Evolutionary conservation across 2,113 vertebrate genomes (phyloP), one percentile per base, ranked within the genome.

Genomic region (Gadus chalcogrammus): DNA sequence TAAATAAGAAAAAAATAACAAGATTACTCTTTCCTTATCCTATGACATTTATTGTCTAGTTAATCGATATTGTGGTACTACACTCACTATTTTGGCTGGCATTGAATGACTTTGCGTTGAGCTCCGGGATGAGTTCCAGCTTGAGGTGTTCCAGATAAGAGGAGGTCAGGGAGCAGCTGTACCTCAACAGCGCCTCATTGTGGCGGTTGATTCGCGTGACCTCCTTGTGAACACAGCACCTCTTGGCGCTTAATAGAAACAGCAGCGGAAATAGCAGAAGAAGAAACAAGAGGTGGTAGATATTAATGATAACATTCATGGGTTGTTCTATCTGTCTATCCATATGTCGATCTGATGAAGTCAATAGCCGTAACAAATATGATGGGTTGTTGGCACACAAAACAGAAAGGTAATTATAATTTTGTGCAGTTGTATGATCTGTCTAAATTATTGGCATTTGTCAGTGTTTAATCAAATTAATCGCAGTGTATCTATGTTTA

Each of bases 161-260:
- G 15, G 64, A 59, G 4, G 18, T 35, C 61, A 91, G 76, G 0
- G 24, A 60, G 76, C 91, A 92, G 84, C 85, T 88, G 82, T 84
- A 88, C 58, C 2, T 75, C 65, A 89, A 64, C 31, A 69, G 16
- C 0, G 28, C 13, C 53, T 70, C 38, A 0, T 31, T 22, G 15
- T 15, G 60, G 48, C 75, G 69, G 31, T 22, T 3, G 4, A 7
- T 77, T n/a, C 78, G 67, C 1, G 2, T 48, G 42, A 48, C 42
- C 42, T 48, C 7, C 0, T 16, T 20, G 48, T 74, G 67, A 7
- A 0, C 1, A 52, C 88, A 90, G 76, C 86, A 89, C 4, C 4
- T 5, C 56, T 75, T 65, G 31, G 62, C 5, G 55, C 5, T 64
- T 18, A 53, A 12, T 16, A 55, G 62, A 28, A 56, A 52, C 42